Evolutionary conservation across 2,888 invertebrate genomes (phyloP), one percentile per base, ranked within the genome.

Genomic region (Nemotelus nigrinus): DNA sequence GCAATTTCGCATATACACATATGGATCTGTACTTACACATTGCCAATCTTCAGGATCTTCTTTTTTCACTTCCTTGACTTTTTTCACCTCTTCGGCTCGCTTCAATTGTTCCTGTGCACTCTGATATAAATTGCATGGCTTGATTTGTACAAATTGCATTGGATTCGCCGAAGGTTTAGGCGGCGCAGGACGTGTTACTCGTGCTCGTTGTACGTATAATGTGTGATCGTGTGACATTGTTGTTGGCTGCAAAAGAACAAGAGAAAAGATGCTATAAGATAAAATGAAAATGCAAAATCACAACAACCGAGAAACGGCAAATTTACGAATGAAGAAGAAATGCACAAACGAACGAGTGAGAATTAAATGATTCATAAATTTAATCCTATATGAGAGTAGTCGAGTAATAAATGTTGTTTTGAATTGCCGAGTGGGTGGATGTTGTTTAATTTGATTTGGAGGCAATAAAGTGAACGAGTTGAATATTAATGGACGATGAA

Each of bases 31-130:
- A 87, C 92, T 91, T 87, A 96, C 96, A 89, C 94, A 93, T 89
- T 96, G 96, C 96, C 96, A 96, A 85, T 96, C 96, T 88, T 96
- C 96, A 81, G 94, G 93, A 82, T 95, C 93, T 86, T 95, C 95
- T 82, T 93, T 91, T 79, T 92, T 90, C 80, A 94, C 92, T 83
- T 94, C 93, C 84, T 94, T 93, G 76, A 93, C 91, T 83, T 93
- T 92, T 87, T 95, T 95, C 78, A 95, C 93, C 86, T 95, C 93
- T 86, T 96, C 94, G 68, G 93, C 94, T 83, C 94, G 91, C 83
- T 94, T 92, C 79, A 96, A 89, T 87, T 96, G 96, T 85, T 96
- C 94, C 83, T 95, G 92, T 48, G 96, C 96, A 80, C 93, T 91
- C 84, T 93, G 93, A 88, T 94, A 95, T 77, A 96, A 90, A 84